A percentile compares a stretch with the other conserved stretches of the same genome.
phyloP scores from a whole-genome alignment of 2,113 vertebrate species.

The Damaliscus lunatus region DNA sequence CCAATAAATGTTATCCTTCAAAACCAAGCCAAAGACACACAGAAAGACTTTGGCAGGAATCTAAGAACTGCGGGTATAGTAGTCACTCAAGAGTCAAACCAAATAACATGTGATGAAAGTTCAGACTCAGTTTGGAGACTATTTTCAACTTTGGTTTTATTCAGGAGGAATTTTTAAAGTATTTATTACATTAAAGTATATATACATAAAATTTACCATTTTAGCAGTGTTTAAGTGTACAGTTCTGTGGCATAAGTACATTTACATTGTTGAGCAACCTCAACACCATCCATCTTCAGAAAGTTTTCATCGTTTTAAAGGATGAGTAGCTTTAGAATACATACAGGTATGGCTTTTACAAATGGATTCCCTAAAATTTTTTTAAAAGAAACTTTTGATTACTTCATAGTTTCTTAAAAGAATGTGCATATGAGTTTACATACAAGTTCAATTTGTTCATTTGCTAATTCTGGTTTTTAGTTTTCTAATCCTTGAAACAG shows the following conservation, averaged over 20 bases:
- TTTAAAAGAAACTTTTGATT: constrained; percentile 9
- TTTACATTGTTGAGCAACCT: background rate
- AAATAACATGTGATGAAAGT: background rate
- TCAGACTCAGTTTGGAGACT: background rate
- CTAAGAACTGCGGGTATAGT: background rate
- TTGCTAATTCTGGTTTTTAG: background rate
- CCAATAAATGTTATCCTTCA: constrained; percentile 32
- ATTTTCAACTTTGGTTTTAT: background rate
- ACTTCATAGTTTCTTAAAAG: background rate
- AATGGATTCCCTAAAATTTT: background rate
- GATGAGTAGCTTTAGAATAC: background rate
- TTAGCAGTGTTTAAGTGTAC: background rate
- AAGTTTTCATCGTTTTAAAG: background rate
- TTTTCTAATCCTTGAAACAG: background rate
- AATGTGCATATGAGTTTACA: constrained; percentile 8
- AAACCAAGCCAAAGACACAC: constrained; percentile 44
- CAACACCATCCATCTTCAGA: background rate
- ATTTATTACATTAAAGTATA: background rate
- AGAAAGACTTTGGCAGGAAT: constrained; percentile 42
- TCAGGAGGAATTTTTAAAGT: background rate
- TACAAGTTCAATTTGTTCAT: background rate
- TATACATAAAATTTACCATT: background rate
- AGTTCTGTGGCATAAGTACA: background rate
- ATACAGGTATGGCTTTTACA: background rate
- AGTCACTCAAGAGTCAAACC: constrained; percentile 11